phyloP scores from a whole-genome alignment of 92 coral and sea anemone species.

The Siderastrea siderea region DNA sequence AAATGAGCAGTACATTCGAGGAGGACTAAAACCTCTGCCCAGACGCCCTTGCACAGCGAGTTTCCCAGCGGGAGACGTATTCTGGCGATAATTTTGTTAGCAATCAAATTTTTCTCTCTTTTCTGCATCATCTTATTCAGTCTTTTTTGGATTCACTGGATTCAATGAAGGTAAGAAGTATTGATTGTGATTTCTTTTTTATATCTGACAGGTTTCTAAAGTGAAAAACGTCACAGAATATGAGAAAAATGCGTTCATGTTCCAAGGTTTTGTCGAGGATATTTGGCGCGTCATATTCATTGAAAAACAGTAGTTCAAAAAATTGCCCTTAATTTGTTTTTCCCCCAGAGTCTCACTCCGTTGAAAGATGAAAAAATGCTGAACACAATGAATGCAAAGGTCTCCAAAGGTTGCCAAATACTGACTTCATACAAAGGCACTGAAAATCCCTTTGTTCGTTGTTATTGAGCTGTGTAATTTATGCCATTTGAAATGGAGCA shows the following conservation, averaged over 20 bases:
- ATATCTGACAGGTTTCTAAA: neutral
- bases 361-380: neutral
- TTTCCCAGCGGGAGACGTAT: too few relatives aligned
- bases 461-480: constrained; percentile 21
- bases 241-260: neutral
- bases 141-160: too few relatives aligned
- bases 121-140: too few relatives aligned
- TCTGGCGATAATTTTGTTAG: too few relatives aligned
- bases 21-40: too few relatives aligned
- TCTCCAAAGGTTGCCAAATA: constrained; percentile 5
- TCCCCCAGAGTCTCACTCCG: neutral
- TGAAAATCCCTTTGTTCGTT: constrained; percentile 18
- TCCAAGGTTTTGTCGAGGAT: neutral
- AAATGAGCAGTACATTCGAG: too few relatives aligned
- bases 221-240: too few relatives aligned
- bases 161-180: too few relatives aligned
- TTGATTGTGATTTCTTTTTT: too few relatives aligned
- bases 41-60: too few relatives aligned
- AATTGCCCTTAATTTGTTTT: neutral
- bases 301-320: neutral
- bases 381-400: constrained; percentile 8
- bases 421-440: neutral
- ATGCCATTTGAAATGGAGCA: neutral
- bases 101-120: too few relatives aligned
- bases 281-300: too few relatives aligned